Base-by-base conservation (phyloP, 2,113 vertebrate genomes). In the Amphilophus citrinellus region DNA sequence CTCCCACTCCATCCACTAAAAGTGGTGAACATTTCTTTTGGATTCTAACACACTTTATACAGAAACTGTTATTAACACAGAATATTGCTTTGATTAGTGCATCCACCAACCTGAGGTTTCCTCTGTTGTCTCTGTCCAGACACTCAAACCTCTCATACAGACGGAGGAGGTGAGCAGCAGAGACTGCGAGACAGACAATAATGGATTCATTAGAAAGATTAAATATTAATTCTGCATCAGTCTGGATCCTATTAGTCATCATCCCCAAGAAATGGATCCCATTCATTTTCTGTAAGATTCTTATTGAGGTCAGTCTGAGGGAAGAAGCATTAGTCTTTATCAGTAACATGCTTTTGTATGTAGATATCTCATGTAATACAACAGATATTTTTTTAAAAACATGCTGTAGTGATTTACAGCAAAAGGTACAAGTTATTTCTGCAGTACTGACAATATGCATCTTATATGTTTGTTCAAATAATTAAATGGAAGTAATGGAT, bases 71-170 rank as follows among this genome's bases (percentile, higher is more conserved):
- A 44, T 66, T 27, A 44, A 24, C 14, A 6, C 24, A 14, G 2
- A 10, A 24, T 14, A 66, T 10, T 14, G 17, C 9, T 2, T 10
- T 22, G 50, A 15, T 18, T 2, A 1, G 18, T 22, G 2, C 1
- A 0, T 10, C 15, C 75, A 75, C 80, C 10, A 2, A 97, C 97
- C 94, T 94, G 66, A 97, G 93, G 39, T 76, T 85, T 62, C 97
- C 97, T n/a, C 87, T 94, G 6, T 89, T 61, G 8, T 91, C 92
- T 81, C 76, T 92, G 90, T 97, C 97, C 94, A 97, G 88, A 3
- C 87, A 84, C 35, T 91, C 68, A 61, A 96, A 97, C 15, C 97
- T 94, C 56, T 95, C 93, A 27, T 95, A 60, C 37, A 97, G 95
- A 6, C 96, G 96, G 6, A 88, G 22, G 14, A 97, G 82, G 14